Evolutionary conservation across 1,140 invertebrate genomes (phyloP), one percentile per base, ranked within the genome.

Genomic region (Portunus trituberculatus): DNA sequence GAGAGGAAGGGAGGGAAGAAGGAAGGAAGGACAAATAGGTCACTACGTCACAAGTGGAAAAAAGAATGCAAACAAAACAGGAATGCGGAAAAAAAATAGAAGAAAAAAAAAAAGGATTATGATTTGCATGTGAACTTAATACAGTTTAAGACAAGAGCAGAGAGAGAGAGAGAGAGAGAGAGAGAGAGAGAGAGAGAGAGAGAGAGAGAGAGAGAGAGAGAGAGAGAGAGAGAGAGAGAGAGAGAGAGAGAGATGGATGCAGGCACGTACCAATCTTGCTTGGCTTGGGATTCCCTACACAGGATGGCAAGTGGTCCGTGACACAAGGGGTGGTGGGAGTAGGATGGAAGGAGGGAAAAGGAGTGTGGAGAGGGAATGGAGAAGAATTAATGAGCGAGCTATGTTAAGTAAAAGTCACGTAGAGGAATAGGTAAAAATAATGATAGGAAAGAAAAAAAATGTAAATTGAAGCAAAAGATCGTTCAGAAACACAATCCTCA

Each of bases 221-320:
- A 84, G 83, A 84, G 83, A 84, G 83, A 84, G 83, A 84, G 83
- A 84, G 83, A 84, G 83, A 84, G 83, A 84, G 83, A 84, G 83
- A 84, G 83, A 84, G 83, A 84, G 83, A 84, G 88, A 59, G 89
- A 59, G 45, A 59, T 91, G 89, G 59, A 91, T 91, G 46, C 28
- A 29, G 48, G 46, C 89, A 59, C 10, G 45, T 39, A 48, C 89
- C 59, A n/a, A 25, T 59, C 90, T 59, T 91, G 7, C 90, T 32
- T 91, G 29, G 25, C 48, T 32, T 28, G 90, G 90, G 90, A 91
- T 91, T 91, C 31, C 90, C 90, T 20, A 91, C 31, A 76, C 28
- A 25, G 90, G 12, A 32, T 7, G 90, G 59, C 59, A 76, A 91
- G 59, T 91, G 90, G 90, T 10, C 90, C 90, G 90, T 91, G 90